Percentiles rank a stretch among this genome's conserved stretches.
Evolutionary conservation across 2,113 vertebrate species (phyloP).

Genomic region (Lophura nycthemera): DNA sequence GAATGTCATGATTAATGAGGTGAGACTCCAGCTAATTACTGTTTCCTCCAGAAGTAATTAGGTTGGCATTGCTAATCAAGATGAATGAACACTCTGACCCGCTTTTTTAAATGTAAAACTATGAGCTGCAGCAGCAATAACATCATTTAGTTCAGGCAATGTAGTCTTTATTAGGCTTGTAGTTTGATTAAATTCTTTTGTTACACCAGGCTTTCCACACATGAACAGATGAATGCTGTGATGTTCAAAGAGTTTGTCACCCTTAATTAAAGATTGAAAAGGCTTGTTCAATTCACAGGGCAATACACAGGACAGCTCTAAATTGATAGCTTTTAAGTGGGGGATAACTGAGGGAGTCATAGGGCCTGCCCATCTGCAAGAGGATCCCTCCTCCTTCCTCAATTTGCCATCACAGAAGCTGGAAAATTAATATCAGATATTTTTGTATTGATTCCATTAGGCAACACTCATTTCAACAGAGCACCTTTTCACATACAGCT

Average conservation of each 20-base stretch:
- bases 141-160: slow-evolving; percentile 83
- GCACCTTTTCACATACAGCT: slow-evolving; percentile 38
- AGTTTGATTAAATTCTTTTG: slow-evolving; percentile 88
- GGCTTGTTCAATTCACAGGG: slow-evolving; percentile 79
- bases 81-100: slow-evolving; percentile 90
- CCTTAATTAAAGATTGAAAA: slow-evolving; percentile 86
- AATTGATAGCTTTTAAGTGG: slow-evolving; percentile 84
- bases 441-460: slow-evolving; percentile 70
- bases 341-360: slow-evolving; percentile 67
- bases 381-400: slow-evolving; percentile 51
- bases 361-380: slow-evolving; percentile 67
- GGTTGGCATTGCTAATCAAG: slow-evolving; percentile 94
- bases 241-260: slow-evolving; percentile 86
- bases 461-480: slow-evolving; percentile 31
- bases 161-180: slow-evolving; percentile 85
- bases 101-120: slow-evolving; percentile 85
- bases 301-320: slow-evolving; percentile 79
- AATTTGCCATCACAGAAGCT: slow-evolving; percentile 37
- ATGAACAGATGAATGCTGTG: slow-evolving; percentile 81
- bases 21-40: slow-evolving; percentile 99
- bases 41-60: slow-evolving; percentile 98
- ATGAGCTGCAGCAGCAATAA: slow-evolving; percentile 80
- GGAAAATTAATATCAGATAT: slow-evolving; percentile 66
- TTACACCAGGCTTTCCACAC: slow-evolving; percentile 81
- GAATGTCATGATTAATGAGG: slow-evolving; percentile 99